Percentiles rank a stretch among this genome's conserved stretches.
Conservation (phyloP, 2,888 invertebrate genomes). For the Philereme vetulata region DNA sequence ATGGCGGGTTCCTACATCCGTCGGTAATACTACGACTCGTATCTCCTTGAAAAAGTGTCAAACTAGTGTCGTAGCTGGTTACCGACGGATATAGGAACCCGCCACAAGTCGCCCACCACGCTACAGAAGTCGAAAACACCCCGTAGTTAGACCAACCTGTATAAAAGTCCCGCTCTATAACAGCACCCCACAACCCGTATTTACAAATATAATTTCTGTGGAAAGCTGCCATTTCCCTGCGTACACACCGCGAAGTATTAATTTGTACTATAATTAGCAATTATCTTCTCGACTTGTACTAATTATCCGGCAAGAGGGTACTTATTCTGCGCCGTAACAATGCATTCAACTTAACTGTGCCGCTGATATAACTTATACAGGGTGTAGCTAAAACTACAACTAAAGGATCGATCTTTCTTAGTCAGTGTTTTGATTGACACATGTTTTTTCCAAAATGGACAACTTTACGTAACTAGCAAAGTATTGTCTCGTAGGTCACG, state of each 20-base stretch:
- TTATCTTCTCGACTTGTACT: slow-evolving; percentile 29
- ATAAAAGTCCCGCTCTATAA: slow-evolving; percentile 14
- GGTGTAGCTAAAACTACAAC: slow-evolving; percentile 1
- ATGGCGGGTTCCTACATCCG: too few species aligned
- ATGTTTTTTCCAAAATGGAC: too few species aligned
- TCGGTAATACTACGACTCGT: too few species aligned
- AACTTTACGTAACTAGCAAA: too few species aligned
- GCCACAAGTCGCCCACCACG: too few species aligned
- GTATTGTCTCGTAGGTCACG: too few species aligned
- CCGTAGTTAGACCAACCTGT: slow-evolving; percentile 16
- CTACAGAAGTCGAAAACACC: too few species aligned
- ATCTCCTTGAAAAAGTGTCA: too few species aligned
- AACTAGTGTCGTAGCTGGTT: too few species aligned
- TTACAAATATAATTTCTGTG: slow-evolving; percentile 31
- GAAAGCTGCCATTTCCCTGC: slow-evolving; percentile 28
- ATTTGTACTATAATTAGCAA: slow-evolving; percentile 37
- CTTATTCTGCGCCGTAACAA: slow-evolving; percentile 30
- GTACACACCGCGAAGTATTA: slow-evolving; percentile 35
- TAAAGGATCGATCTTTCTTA: background rate
- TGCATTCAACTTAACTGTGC: slow-evolving; percentile 33
- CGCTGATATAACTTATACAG: slow-evolving; percentile 4
- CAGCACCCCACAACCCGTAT: slow-evolving; percentile 7
- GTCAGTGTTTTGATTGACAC: too few species aligned
- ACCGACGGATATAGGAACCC: too few species aligned
- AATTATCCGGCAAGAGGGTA: slow-evolving; percentile 20